Base-by-base conservation (phyloP, 2,797 vertebrate species). In the Morelia viridis region DNA sequence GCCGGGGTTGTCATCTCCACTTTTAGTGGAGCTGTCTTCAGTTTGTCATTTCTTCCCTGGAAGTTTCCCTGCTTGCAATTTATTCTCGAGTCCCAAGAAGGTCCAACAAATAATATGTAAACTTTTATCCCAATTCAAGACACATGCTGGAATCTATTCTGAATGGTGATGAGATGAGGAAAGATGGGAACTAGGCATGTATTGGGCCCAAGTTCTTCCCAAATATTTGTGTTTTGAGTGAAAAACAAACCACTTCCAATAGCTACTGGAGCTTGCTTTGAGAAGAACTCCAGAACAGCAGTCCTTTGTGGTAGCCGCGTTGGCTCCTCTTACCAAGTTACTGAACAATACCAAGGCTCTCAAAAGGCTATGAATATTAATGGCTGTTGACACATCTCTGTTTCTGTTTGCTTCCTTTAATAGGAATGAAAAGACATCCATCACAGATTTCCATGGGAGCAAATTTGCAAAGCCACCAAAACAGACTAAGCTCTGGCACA, bases 161-260 rank as follows among this genome's bases (percentile, higher is more conserved):
- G 62, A 58, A 92, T 68, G 35, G 80, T 60, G 93, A 94, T 92
- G 17, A 93, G 61, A 91, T 87, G 92, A 95, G 88, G 91, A 93
- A 95, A 95, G 62, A 95, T 95, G 92, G 96, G 96, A 94, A 95
- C 90, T 94, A 93, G 94, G 94, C 96, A 96, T 92, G 91, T 94
- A 95, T 94, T 94, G 94, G 92, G 91, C 53, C 93, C 1, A n/a
- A 94, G 61, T 92, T 97, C 94, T 93, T 94, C 93, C 96, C 95
- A 97, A 96, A 96, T 96, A 96, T 92, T 90, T 94, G 91, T 96
- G 94, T 95, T 96, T 92, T 93, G 95, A 96, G 95, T 96, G 90
- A 93, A 96, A 97, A 97, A 95, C 95, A 97, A 97, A 96, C 88
- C 10, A 92, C 94, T 96, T 93, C 94, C 96, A 95, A 95, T 93